These are phyloP conservation scores for Eptesicus fuscus DNA, from an alignment of 2,113 vertebrate species.

Conservation along the genomic window DNA sequence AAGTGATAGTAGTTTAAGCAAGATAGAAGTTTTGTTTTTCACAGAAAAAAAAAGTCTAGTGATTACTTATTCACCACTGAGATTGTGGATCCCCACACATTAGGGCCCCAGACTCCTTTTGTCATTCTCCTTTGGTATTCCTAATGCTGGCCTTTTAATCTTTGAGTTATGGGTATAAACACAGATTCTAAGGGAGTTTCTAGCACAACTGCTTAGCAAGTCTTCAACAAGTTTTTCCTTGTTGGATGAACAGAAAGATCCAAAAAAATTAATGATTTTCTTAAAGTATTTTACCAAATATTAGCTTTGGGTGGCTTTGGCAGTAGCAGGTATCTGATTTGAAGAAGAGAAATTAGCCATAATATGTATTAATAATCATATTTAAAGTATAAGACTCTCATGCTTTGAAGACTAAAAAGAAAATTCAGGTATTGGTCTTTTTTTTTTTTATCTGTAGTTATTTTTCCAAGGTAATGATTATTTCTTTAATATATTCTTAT, in stretches of 20 bases:
- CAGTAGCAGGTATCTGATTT: background rate
- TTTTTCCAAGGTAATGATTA: background rate
- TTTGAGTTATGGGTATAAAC: background rate
- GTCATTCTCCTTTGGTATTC: background rate
- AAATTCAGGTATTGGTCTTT: background rate
- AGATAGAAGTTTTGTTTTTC: background rate
- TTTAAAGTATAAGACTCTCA: background rate
- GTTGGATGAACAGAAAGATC: background rate
- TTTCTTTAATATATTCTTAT: too few relatives aligned
- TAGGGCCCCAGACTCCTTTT: background rate
- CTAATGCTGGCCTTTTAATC: background rate
- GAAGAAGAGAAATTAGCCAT: background rate
- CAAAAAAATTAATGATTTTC: background rate
- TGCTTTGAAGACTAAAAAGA: background rate
- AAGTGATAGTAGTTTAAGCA: background rate
- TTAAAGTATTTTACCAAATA: background rate
- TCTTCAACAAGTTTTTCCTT: background rate
- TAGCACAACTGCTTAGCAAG: background rate
- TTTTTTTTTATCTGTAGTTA: slow-evolving; percentile 9
- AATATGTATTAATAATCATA: background rate
- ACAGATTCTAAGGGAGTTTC: background rate
- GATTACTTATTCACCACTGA: background rate
- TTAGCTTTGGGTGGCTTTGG: background rate
- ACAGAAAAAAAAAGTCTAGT: background rate
- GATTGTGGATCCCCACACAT: background rate